Percentiles rank a stretch among this genome's conserved stretches.
These are phyloP conservation scores for Pilophorus perplexus DNA, from an alignment of 2,888 invertebrate genomes.

Conservation along the genomic window DNA sequence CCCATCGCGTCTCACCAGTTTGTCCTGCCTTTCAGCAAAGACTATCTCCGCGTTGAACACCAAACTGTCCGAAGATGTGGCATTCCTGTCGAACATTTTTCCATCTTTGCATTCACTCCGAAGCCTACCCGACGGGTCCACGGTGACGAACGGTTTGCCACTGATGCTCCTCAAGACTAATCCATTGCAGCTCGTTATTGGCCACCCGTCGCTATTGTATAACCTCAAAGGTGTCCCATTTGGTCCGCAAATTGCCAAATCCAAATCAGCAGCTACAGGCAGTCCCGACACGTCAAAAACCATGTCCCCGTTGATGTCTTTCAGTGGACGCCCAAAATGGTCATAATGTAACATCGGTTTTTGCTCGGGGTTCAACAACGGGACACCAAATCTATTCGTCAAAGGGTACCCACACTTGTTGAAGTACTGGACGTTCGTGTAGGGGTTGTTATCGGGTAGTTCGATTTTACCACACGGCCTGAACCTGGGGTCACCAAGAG, in stretches of 20 bases:
- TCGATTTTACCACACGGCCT: slow-evolving; percentile 27
- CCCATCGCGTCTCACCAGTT: slow-evolving; percentile 20
- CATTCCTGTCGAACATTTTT: slow-evolving; percentile 35
- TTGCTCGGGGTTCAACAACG: slow-evolving; percentile 36
- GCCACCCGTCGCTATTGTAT: slow-evolving; percentile 39
- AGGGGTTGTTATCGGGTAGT: neutral
- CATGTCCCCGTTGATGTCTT: slow-evolving; percentile 34
- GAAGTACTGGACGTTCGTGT: slow-evolving; percentile 17
- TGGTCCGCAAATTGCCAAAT: slow-evolving; percentile 21
- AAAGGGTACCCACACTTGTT: slow-evolving; percentile 43
- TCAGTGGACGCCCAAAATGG: slow-evolving; percentile 2
- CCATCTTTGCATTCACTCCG: slow-evolving; percentile 27
- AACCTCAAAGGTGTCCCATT: slow-evolving; percentile 38
- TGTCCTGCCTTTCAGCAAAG: slow-evolving; percentile 11
- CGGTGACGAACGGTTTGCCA: slow-evolving; percentile 27
- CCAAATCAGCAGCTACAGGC: slow-evolving; percentile 21
- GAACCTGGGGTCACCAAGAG: slow-evolving; percentile 29
- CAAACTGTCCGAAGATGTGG: neutral
- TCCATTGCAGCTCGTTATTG: slow-evolving; percentile 39
- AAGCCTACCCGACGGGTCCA: slow-evolving; percentile 30
- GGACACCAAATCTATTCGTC: slow-evolving; percentile 38
- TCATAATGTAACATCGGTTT: slow-evolving; percentile 37
- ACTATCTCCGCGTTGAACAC: slow-evolving; percentile 17
- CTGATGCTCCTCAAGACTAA: slow-evolving; percentile 36
- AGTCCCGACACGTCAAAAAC: slow-evolving; percentile 42